Evolutionary conservation across 1,140 invertebrate genomes (phyloP).

Genomic region (Drosophila erecta): DNA sequence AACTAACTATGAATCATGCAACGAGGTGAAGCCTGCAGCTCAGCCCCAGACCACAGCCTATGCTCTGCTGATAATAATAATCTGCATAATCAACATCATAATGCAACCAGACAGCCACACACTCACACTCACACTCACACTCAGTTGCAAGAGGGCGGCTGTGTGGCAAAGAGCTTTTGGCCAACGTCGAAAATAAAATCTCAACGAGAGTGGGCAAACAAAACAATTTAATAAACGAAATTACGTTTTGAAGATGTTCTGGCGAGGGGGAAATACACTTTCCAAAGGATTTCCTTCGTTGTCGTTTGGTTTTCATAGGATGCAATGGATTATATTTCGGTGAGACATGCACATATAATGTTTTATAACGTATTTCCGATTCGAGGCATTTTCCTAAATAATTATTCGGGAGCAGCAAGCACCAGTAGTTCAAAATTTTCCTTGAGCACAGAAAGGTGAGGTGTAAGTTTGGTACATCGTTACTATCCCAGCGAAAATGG

Average conservation of each 20-base stretch:
- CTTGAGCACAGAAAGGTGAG: too few relatives aligned
- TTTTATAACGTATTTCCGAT: too few relatives aligned
- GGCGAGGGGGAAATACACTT: constrained; percentile 6
- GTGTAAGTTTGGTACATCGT: too few relatives aligned
- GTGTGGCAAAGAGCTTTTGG: constrained; percentile 60
- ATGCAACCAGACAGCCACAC: constrained; percentile 57
- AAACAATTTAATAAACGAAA: constrained; percentile 71
- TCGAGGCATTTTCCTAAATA: too few relatives aligned
- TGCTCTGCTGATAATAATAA: constrained; percentile 71
- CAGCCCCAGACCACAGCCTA: constrained; percentile 19
- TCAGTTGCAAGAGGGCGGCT: background rate
- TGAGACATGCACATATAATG: too few relatives aligned
- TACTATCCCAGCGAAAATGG: too few relatives aligned
- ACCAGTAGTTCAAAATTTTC: too few relatives aligned
- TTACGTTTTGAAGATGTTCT: constrained; percentile 25
- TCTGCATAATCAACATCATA: constrained; percentile 72
- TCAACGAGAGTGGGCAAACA: constrained; percentile 60
- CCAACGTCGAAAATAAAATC: constrained; percentile 47
- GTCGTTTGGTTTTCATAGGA: background rate
- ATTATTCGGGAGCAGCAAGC: too few relatives aligned
- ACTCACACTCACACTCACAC: background rate
- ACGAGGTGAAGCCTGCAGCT: constrained; percentile 22
- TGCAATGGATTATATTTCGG: constrained; percentile 4
- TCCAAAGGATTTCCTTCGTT: constrained; percentile 4
- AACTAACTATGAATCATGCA: constrained; percentile 67